phyloP scores from a whole-genome alignment of 2,113 vertebrate species.

The Rattus norvegicus region GRCr8 NC_086027.1:4617501-4618000 shows the following conservation, averaged over 20 bases:
- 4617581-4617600: not conserved
- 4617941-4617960: not conserved
- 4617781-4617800: not conserved
- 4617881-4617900: not conserved
- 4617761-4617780: not conserved
- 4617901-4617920: not conserved
- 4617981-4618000: not conserved
- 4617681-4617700: not conserved
- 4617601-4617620: too few species aligned
- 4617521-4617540: not conserved
- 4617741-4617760: not conserved
- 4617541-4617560: not conserved
- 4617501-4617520: not conserved
- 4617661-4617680: not conserved
- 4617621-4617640: too few species aligned
- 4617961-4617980: not conserved
- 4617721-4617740: too few species aligned
- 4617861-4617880: not conserved
- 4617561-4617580: not conserved
- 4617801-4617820: not conserved
- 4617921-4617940: not conserved
- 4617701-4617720: not conserved
- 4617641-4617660: not conserved
- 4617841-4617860: not conserved
- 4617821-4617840: not conserved